Percentiles rank a stretch among this genome's conserved stretches.
phyloP scores from a whole-genome alignment of 2,888 invertebrate genomes.

The Lysandra bellargus region DNA sequence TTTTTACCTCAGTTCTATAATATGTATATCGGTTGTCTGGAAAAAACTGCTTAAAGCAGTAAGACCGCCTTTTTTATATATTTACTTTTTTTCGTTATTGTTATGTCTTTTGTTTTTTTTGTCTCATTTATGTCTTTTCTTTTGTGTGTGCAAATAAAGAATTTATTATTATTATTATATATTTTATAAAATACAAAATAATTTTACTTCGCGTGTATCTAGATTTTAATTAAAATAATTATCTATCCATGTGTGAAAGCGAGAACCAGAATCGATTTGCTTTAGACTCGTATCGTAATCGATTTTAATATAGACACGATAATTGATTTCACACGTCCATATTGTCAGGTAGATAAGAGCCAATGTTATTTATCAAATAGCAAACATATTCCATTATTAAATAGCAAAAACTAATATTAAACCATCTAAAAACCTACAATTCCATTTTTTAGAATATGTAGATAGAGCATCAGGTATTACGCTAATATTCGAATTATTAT shows the following conservation, averaged over 20 bases:
- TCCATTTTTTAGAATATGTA: too few relatives aligned
- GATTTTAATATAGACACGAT: slow-evolving; percentile 51
- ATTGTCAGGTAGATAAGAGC: slow-evolving; percentile 38
- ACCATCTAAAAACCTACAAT: not conserved
- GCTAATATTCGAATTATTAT: too few relatives aligned
- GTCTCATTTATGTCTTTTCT: too few relatives aligned
- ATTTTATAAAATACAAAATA: too few relatives aligned
- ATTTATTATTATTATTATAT: too few relatives aligned
- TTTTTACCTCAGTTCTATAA: not conserved
- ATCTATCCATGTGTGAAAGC: slow-evolving; percentile 57
- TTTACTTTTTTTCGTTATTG: too few relatives aligned
- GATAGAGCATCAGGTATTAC: too few relatives aligned
- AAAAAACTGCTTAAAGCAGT: too few relatives aligned
- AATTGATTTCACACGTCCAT: slow-evolving; percentile 39
- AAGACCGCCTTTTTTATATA: too few relatives aligned
- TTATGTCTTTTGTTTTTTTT: too few relatives aligned
- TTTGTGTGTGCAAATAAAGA: too few relatives aligned
- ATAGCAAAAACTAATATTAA: not conserved
- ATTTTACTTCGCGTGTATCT: not conserved
- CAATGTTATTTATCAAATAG: slow-evolving; percentile 4
- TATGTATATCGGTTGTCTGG: too few relatives aligned
- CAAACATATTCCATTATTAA: not conserved
- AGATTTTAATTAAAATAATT: slow-evolving; percentile 17
- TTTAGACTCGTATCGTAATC: slow-evolving; percentile 68
- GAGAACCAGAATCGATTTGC: slow-evolving; percentile 75